Percentiles rank a stretch among this genome's conserved stretches.
phyloP scores from a whole-genome alignment of 1,140 invertebrate genomes.

The Mactra quadrangularis region DNA sequence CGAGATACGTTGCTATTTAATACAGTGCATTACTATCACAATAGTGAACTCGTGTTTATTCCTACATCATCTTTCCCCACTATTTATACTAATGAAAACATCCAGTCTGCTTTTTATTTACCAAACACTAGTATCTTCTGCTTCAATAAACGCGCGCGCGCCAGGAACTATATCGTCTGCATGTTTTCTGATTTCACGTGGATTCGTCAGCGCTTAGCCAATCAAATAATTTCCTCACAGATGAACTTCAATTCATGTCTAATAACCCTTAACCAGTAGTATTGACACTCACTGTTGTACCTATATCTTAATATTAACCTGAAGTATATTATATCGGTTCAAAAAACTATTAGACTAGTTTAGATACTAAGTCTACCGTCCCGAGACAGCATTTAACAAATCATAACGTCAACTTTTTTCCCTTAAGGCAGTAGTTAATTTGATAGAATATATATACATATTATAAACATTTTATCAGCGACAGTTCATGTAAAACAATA shows the following conservation, averaged over 20 bases:
- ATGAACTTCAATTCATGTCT: slow-evolving; percentile 16
- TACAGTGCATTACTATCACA: no score
- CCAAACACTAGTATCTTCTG: slow-evolving; percentile 40
- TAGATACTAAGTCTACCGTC: slow-evolving; percentile 19
- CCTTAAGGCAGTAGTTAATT: neutral
- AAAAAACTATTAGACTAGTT: neutral
- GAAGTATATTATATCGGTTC: no score
- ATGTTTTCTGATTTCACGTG: slow-evolving; percentile 29
- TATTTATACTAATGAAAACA: neutral
- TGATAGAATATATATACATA: no score
- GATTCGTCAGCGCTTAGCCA: slow-evolving; percentile 19
- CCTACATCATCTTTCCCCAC: no score
- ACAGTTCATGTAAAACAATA: no score
- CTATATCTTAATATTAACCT: no score
- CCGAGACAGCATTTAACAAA: slow-evolving; percentile 19
- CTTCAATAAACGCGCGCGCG: slow-evolving; percentile 38
- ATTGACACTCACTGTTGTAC: no score
- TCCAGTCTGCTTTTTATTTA: slow-evolving; percentile 30
- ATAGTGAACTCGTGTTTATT: no score
- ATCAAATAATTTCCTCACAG: slow-evolving; percentile 32
- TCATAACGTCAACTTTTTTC: slow-evolving; percentile 21
- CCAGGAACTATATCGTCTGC: slow-evolving; percentile 39
- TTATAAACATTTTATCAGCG: no score
- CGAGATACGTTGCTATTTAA: no score
- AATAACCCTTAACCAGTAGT: no score